These are phyloP conservation scores for Orthosia gothica DNA, from an alignment of 2,888 invertebrate species.

Conservation along the genomic window DNA sequence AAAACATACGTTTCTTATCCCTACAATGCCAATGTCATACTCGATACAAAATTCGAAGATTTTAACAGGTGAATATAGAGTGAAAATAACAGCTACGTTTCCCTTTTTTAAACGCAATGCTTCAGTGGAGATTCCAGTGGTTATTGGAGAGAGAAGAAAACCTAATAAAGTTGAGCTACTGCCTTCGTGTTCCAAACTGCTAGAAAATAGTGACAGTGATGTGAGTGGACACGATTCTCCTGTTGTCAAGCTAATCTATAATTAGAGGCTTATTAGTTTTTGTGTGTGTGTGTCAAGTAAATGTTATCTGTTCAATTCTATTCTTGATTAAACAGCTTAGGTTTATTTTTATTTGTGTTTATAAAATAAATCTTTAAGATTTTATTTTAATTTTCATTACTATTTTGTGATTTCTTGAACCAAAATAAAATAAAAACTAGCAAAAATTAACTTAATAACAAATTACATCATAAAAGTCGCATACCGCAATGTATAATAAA, in stretches of 20 bases:
- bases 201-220: neutral
- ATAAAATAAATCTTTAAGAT: too few species aligned
- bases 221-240: neutral
- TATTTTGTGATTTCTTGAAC: too few species aligned
- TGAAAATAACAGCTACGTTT: conserved; percentile 13
- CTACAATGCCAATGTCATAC: conserved; percentile 5
- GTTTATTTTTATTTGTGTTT: too few species aligned
- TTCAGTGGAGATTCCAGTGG: conserved; percentile 12
- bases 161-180: too few species aligned
- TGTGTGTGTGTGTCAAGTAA: too few species aligned
- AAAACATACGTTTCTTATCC: conserved; percentile 1
- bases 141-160: conserved; percentile 10
- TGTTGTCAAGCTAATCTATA: conserved; percentile 8
- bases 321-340: too few species aligned
- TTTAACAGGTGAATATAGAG: conserved; percentile 13
- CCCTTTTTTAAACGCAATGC: neutral
- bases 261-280: neutral
- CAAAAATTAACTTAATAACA: too few species aligned
- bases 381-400: too few species aligned
- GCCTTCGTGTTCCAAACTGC: neutral
- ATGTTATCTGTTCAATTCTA: too few species aligned
- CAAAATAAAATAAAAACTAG: too few species aligned
- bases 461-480: too few species aligned
- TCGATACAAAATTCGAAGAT: conserved; percentile 17
- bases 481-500: too few species aligned